Conservation (phyloP, 2,888 invertebrate species). For the Caenorhabditis uteleia region DNA sequence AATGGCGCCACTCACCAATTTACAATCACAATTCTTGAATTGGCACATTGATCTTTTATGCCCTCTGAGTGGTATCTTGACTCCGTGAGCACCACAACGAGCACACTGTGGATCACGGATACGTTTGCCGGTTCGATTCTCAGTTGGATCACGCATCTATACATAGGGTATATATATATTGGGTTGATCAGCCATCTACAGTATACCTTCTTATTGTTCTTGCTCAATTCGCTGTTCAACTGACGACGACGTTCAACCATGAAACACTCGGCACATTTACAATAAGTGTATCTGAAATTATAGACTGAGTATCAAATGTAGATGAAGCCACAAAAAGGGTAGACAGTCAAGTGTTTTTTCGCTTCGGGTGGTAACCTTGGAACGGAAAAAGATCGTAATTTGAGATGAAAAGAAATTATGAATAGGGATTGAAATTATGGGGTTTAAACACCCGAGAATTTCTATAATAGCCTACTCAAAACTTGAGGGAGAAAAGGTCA, state of each 20-base stretch:
- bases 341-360: no score
- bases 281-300: conserved; percentile 54
- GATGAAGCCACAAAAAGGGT: no score
- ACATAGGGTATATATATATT: no score
- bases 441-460: no score
- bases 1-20: conserved; percentile 55
- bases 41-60: conserved; percentile 65
- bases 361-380: no score
- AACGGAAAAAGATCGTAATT: no score
- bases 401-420: no score
- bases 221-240: conserved; percentile 62
- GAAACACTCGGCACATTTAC: conserved; percentile 58
- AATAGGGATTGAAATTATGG: no score
- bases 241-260: conserved; percentile 67
- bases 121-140: conserved; percentile 25
- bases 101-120: conserved; percentile 67
- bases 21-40: conserved; percentile 56
- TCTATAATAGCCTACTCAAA: no score
- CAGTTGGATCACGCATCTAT: not conserved
- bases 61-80: conserved; percentile 58
- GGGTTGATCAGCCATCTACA: no score
- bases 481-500: not conserved
- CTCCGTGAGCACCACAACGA: conserved; percentile 65
- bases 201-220: conserved; percentile 10
- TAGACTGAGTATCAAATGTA: no score